A percentile compares a stretch with the other conserved stretches of the same genome.
Evolutionary conservation across 2,113 vertebrate genomes (phyloP).

Genomic region (Notarius quadriscutis): DNA sequence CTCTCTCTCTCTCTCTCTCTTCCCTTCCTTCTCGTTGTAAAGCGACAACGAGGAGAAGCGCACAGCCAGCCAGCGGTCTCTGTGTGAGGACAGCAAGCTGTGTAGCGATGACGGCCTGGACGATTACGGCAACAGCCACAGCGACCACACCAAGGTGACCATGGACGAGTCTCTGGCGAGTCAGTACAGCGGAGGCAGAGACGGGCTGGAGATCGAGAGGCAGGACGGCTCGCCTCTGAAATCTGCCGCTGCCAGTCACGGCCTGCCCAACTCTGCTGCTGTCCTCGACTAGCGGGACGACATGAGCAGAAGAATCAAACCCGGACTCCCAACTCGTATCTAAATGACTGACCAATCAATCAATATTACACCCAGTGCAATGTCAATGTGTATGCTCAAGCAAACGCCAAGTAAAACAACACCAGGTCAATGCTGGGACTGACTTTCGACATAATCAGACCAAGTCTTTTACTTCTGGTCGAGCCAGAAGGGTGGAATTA

Average conservation of each 20-base stretch:
- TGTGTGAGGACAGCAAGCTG: conserved; percentile 83
- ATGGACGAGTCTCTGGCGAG: conserved; percentile 87
- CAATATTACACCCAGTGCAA: conserved; percentile 38
- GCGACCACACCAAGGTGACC: conserved; percentile 83
- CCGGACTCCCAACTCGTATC: conserved; percentile 34
- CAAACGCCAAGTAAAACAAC: conserved; percentile 36
- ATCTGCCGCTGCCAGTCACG: conserved; percentile 60
- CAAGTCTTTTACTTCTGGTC: conserved; percentile 20
- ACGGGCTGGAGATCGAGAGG: conserved; percentile 66
- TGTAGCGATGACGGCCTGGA: conserved; percentile 83
- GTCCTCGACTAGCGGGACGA: conserved; percentile 64
- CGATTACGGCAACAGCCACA: conserved; percentile 83
- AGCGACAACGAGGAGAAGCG: conserved; percentile 90
- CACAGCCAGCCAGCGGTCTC: conserved; percentile 83
- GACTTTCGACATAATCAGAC: conserved; percentile 40
- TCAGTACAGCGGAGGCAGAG: conserved; percentile 84
- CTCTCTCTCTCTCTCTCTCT: conserved; percentile 32
- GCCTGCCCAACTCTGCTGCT: conserved; percentile 67
- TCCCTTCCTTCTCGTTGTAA: conserved; percentile 5
- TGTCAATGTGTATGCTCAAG: conserved; percentile 56
- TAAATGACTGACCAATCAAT: conserved; percentile 64
- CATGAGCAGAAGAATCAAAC: conserved; percentile 20
- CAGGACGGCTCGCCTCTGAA: conserved; percentile 74
- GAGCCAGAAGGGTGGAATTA: conserved; percentile 7
- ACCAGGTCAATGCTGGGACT: conserved; percentile 38